Conservation (phyloP, 1,140 invertebrate genomes). For the Portunus trituberculatus region DNA sequence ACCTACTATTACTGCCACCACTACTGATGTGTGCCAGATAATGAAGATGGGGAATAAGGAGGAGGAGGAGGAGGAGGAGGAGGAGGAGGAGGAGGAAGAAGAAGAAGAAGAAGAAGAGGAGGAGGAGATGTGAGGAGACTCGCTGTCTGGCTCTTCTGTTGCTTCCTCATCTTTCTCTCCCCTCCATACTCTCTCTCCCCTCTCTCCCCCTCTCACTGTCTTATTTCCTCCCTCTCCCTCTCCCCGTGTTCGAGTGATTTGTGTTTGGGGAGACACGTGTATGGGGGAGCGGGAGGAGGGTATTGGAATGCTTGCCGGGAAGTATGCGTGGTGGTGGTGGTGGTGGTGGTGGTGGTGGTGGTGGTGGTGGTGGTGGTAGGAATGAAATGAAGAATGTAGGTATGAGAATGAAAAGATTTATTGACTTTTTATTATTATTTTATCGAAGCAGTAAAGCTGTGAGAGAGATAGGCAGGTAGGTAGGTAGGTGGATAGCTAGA, state of each 20-base stretch:
- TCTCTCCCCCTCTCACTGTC: neutral
- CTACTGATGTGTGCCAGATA: neutral
- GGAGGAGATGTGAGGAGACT: neutral
- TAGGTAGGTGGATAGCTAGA: neutral
- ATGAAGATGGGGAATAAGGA: neutral
- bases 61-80: neutral
- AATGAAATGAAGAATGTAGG: no score
- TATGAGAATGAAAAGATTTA: no score
- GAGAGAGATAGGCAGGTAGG: neutral
- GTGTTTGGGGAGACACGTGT: no score
- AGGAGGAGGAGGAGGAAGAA: no score
- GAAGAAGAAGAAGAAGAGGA: no score
- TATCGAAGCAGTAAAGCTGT: no score
- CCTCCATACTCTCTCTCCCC: neutral
- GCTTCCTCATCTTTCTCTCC: neutral
- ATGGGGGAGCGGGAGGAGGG: no score
- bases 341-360: neutral
- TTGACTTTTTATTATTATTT: no score
- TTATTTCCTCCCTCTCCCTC: neutral
- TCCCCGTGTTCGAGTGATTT: neutral
- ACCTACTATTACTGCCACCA: neutral
- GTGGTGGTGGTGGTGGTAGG: no score
- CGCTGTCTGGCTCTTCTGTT: neutral
- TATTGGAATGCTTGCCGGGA: no score
- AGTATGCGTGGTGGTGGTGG: neutral